Conservation (phyloP, 2,113 vertebrate genomes). For the Etia nguti region DNA sequence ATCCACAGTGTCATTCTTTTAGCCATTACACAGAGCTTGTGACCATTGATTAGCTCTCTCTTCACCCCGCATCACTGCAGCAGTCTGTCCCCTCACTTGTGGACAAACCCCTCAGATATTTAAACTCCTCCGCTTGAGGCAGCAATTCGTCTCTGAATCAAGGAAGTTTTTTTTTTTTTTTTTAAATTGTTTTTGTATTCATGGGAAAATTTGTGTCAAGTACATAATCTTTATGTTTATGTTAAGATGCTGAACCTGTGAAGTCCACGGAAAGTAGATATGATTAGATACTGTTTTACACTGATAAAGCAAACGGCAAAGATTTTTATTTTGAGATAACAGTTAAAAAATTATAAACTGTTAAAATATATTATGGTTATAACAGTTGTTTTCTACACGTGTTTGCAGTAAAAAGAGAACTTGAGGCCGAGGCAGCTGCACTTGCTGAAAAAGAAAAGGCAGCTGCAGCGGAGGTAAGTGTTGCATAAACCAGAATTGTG, state of each 20-base stretch:
- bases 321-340: neutral
- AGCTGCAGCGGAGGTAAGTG: constrained; percentile 41
- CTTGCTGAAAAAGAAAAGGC: constrained; percentile 52
- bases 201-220: neutral
- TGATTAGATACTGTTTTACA: neutral
- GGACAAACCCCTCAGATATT: neutral
- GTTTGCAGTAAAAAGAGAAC: constrained; percentile 82
- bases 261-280: neutral
- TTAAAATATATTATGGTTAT: neutral
- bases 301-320: neutral
- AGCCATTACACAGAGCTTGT: no score
- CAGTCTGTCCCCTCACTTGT: no score
- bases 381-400: neutral
- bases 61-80: no score
- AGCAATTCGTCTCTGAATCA: fast-evolving
- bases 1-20: no score
- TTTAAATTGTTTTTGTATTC: neutral
- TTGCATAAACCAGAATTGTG: neutral
- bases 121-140: neutral
- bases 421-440: constrained; percentile 77
- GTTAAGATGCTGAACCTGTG: neutral
- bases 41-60: no score
- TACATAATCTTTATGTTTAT: neutral
- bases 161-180: no score
- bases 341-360: neutral